Conservation (phyloP, 2,888 invertebrate genomes). For the Hypomecis punctinalis region DNA sequence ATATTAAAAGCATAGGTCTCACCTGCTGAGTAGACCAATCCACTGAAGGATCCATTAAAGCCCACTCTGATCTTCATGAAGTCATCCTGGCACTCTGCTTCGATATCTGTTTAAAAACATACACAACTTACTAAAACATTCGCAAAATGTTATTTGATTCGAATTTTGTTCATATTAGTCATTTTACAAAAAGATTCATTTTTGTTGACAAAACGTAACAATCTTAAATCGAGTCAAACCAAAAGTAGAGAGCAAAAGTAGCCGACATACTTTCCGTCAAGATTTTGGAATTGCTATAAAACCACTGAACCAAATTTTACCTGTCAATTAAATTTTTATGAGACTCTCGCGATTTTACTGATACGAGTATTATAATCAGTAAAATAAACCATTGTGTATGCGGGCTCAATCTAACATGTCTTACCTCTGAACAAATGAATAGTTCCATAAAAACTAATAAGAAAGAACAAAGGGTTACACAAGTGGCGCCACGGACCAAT, state of each 20-base stretch:
- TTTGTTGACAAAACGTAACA: not conserved
- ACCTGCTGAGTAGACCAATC: conserved; percentile 96
- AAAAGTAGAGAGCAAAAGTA: too few species aligned
- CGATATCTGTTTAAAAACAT: conserved; percentile 89
- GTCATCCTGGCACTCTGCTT: conserved; percentile 97
- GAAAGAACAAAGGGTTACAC: conserved; percentile 65
- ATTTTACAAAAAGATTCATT: not conserved
- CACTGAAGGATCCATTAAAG: conserved; percentile 95
- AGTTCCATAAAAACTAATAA: conserved; percentile 57
- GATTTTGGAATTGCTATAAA: too few species aligned
- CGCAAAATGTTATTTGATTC: not conserved
- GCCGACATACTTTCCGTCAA: too few species aligned
- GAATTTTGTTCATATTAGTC: not conserved
- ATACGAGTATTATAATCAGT: too few species aligned
- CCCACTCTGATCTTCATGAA: conserved; percentile 97
- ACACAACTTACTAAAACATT: too few species aligned
- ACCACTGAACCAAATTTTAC: too few species aligned
- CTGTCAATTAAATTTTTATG: too few species aligned
- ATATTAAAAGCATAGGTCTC: conserved; percentile 45
- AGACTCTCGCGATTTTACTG: too few species aligned
- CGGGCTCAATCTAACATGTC: not conserved
- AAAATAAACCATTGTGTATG: too few species aligned
- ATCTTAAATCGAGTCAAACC: too few species aligned
- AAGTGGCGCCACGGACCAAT: conserved; percentile 56
- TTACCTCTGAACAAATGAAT: conserved; percentile 55